These are phyloP conservation scores for Agapornis roseicollis DNA, from an alignment of 2,113 vertebrate species.

Conservation along the genomic window DNA sequence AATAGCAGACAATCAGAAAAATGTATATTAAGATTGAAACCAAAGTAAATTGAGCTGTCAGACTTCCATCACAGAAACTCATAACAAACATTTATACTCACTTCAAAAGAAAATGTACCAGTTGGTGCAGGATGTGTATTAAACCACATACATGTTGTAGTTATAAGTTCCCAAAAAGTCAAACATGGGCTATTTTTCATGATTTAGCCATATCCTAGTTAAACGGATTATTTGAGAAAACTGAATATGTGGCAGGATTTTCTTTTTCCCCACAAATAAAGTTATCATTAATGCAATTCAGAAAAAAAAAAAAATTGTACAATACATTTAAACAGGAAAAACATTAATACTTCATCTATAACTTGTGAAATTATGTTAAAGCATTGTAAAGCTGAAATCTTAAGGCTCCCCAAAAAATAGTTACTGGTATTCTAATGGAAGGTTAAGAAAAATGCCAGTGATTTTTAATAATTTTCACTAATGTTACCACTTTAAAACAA, in stretches of 20 bases:
- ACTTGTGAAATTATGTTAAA: not conserved
- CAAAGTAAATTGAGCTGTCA: not conserved
- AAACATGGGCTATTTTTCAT: constrained; percentile 19
- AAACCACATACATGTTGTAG: not conserved
- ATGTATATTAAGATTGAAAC: not conserved
- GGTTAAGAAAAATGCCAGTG: not conserved
- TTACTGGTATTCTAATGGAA: not conserved
- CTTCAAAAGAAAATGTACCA: constrained; percentile 41
- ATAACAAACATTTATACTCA: constrained; percentile 20
- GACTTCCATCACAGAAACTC: not conserved
- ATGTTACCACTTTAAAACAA: not conserved
- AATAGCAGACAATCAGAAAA: not conserved
- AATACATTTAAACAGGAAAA: not conserved
- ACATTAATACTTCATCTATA: not conserved
- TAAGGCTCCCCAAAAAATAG: not conserved
- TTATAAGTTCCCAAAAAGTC: constrained; percentile 39
- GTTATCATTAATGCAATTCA: not conserved
- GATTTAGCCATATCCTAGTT: not conserved
- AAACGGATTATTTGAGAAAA: not conserved
- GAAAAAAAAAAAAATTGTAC: not conserved
- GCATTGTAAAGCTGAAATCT: not conserved
- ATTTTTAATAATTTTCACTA: not conserved
- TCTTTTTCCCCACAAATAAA: not conserved
- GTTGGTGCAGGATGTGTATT: constrained; percentile 50
- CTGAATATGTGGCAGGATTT: not conserved